Evolutionary conservation across 2,113 vertebrate species (phyloP).

Genomic region (Amia ocellicauda): DNA sequence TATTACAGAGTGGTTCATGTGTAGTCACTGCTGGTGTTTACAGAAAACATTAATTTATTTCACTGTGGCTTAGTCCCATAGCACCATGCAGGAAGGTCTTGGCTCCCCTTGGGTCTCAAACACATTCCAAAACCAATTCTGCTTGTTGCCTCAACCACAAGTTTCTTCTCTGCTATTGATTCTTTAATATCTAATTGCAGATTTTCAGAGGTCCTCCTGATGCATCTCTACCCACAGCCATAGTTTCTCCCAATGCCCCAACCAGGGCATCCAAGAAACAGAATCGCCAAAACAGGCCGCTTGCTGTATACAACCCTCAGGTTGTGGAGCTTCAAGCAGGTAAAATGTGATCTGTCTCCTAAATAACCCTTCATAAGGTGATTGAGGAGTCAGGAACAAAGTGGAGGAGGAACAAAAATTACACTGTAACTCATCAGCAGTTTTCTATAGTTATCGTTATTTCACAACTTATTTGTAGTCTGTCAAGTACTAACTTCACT

Average conservation of each 20-base stretch:
- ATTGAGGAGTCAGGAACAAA: no score
- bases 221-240: constrained; percentile 59
- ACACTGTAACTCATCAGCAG: no score
- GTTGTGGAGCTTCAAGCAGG: constrained; percentile 85
- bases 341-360: constrained; percentile 50
- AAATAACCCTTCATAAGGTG: neutral
- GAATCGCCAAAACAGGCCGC: constrained; percentile 79
- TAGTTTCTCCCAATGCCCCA: constrained; percentile 72
- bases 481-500: no score
- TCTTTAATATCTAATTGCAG: constrained; percentile 64
- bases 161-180: neutral
- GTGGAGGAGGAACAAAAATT: no score
- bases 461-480: no score
- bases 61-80: constrained; percentile 17
- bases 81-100: constrained; percentile 45
- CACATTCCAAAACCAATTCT: constrained; percentile 49
- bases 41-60: constrained; percentile 21
- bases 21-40: constrained; percentile 39
- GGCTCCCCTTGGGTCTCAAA: constrained; percentile 42
- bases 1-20: constrained; percentile 38
- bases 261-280: constrained; percentile 86
- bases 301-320: constrained; percentile 91
- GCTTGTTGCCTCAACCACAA: constrained; percentile 30
- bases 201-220: constrained; percentile 89
- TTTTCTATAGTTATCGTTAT: no score